Base-by-base conservation (phyloP, 2,797 vertebrate species). In the Lemur catta region DNA sequence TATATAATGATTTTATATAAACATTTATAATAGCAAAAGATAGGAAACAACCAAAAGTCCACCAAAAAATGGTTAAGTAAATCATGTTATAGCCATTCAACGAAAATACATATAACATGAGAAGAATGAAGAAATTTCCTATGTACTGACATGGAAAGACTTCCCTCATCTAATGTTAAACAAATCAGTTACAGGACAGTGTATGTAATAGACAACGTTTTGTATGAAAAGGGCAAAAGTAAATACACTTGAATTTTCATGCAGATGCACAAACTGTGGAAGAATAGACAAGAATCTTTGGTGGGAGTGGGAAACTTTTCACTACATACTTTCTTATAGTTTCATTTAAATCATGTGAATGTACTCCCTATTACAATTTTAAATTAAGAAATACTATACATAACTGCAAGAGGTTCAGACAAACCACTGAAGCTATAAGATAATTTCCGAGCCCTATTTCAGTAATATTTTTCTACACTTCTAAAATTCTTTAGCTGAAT, bases 41-140 rank as follows among this genome's bases (percentile, higher is more conserved):
- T 0, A 79, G 28, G 65, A 91, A 95, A 93, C 65, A 82, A 95
- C 15, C 59, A 72, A 65, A 95, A 84, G 15, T 61, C 22, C n/a
- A 95, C 75, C 55, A 96, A 75, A 0, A 86, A 52, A 94, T 76
- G 26, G 13, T 92, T 96, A 94, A 87, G 41, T 92, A 92, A 96
- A 89, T 38, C 79, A 72, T 17, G 6, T 59, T 72, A 75, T 14
- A 93, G 28, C 38, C 67, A 89, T 26, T 96, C 35, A 80, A 71
- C 75, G 71, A 95, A 85, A 96, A 89, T 81, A 30, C 87, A 93
- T 35, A 65, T 24, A 93, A 82, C 9, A 0, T 86, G 89, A 95
- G 38, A 67, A 89, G 59, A 65, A 86, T 76, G 26, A 91, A 90
- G 30, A 94, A 46, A 75, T 33, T 52, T 57, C 89, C 85, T 85